Base-by-base conservation (phyloP, 1,140 invertebrate genomes). In the Bicyclus anynana region DNA sequence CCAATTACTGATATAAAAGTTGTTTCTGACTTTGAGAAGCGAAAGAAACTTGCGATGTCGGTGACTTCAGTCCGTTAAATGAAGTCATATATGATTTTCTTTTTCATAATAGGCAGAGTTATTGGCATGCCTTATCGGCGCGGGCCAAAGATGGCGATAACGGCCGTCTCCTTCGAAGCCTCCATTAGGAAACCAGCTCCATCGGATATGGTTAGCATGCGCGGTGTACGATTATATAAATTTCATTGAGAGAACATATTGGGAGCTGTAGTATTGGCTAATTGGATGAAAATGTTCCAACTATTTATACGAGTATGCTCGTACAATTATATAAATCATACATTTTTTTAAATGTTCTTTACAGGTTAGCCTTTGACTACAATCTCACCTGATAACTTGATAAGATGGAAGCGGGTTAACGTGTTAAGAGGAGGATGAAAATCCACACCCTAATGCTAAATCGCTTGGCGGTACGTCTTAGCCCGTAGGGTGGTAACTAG, bases 141-240 rank as follows among this genome's bases (percentile, higher is more conserved):
- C 29, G 29, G 18, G 20, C 60, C 65, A 38, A 62, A 77, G 50
- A 75, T 59, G 73, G 77, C 57, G 63, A 69, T 84, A 78, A 80
- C 75, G 70, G 67, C 55, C 62, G 59, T 51, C 62, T 72, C 57
- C 67, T 49, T 63, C 58, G 54, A 26, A 44, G 38, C 10, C 72
- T 72, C 50, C 74, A 69, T 68, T 46, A 49, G 69, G 76, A 63
- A 77, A 80, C 70, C 62, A 48, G 75, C 49, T 44, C 48, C 48
- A 42, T 56, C 63, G 47, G 54, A 67, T 66, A 62, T 64, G 62
- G 56, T 55, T 38, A 59, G 46, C 59, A 27, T 56, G 50, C 38
- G 47, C 50, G 59, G 55, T 58, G 52, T 55, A 59, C 49, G 47
- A 57, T 69, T 64, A 67, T 74, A 66, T 38, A 52, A 38, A 38